Conservation (phyloP, 2,888 invertebrate genomes). For the Ceriagrion tenellum region DNA sequence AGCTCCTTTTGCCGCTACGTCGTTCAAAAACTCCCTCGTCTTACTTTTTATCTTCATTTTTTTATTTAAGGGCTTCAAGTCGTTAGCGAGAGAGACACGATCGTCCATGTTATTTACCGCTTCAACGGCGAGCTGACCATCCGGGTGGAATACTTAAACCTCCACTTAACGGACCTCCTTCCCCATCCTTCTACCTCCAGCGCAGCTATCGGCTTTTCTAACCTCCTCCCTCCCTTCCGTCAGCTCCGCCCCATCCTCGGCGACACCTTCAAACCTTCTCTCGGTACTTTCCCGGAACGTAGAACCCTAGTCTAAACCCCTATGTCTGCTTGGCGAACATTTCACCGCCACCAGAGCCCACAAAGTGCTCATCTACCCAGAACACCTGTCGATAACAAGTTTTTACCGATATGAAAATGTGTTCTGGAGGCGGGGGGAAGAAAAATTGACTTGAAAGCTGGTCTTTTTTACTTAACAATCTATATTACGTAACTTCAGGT, state of each 20-base stretch:
- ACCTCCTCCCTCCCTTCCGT: neutral
- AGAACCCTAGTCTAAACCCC: neutral
- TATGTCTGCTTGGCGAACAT: neutral
- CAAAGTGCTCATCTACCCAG: too few relatives aligned
- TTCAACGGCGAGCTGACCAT: conserved; percentile 50
- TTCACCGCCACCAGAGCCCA: neutral
- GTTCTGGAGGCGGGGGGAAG: neutral
- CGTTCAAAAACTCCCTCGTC: neutral
- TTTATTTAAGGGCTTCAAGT: conserved; percentile 36
- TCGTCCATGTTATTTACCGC: conserved; percentile 63
- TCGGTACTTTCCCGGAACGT: neutral
- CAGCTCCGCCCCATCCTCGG: neutral
- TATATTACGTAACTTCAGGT: too few relatives aligned
- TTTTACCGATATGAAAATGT: neutral
- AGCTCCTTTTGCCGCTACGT: neutral
- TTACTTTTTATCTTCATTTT: conserved; percentile 32
- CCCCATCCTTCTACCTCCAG: too few relatives aligned
- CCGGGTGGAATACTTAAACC: conserved; percentile 54
- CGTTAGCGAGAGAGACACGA: conserved; percentile 62
- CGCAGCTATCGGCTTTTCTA: neutral
- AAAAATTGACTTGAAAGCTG: neutral
- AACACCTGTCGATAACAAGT: too few relatives aligned
- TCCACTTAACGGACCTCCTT: conserved; percentile 25
- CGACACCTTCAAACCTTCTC: neutral
- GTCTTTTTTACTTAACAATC: neutral